Base-by-base conservation (phyloP, 2,888 invertebrate genomes). In the Agrotis clavis region DNA sequence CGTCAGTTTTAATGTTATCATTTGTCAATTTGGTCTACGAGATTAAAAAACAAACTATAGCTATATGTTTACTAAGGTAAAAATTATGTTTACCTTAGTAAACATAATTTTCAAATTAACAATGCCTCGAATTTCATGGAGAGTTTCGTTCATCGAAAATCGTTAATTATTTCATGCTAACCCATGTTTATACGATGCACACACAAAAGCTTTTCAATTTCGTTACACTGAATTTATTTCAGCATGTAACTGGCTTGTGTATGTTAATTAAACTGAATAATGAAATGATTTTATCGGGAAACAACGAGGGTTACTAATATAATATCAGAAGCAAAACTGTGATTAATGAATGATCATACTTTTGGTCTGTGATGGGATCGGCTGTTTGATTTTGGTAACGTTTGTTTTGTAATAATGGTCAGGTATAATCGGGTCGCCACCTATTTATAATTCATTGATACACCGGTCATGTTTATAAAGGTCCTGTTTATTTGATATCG, bases 231-330 rank as follows among this genome's bases (percentile, higher is more conserved):
- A 83, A 80, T 85, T 85, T 83, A 85, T 83, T 71, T 71, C 75
- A 59, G 21, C 67, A 60, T 70, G 71, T 77, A 76, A 82, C 76
- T 75, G 60, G 79, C 82, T 72, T 78, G 67, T 81, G 81, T 88
- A 82, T 82, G 86, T 86, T 90, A 90, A 91, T 90, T 90, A 89
- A 90, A 86, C 83, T 83, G 87, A 83, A 88, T 87, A 90, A 86
- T 87, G 74, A 83, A 88, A 88, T 84, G 77, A 86, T 87, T 87
- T 84, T 89, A 90, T 88, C 86, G 86, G 81, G 79, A 86, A 87
- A 88, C 85, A 87, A 85, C 89, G 84, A 81, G 69, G 66, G 67
- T 48, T 67, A 79, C 74, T 81, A 82, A 86, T 85, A 84, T 83
- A 69, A 77, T 77, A 71, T 66, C 66, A 74, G 74, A 75, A 71